Evolutionary conservation across 2,888 invertebrate species (phyloP).

Genomic region (Chorisops tibialis): DNA sequence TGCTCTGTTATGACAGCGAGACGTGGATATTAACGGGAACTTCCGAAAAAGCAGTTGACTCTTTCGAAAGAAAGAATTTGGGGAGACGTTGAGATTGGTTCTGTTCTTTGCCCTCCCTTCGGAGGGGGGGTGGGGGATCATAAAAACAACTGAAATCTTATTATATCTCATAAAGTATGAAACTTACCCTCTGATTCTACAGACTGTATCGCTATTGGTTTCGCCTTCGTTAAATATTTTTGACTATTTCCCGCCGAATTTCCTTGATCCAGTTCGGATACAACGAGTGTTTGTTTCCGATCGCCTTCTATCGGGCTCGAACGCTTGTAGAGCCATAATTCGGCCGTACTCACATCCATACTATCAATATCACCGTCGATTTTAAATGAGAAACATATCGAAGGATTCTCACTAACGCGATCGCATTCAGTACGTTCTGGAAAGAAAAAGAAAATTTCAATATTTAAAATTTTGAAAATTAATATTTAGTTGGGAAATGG

Average conservation of each 20-base stretch:
- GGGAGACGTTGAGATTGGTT: no score
- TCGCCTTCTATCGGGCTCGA: conserved; percentile 20
- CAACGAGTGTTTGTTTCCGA: conserved; percentile 66
- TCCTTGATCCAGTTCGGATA: conserved; percentile 71
- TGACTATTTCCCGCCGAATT: conserved; percentile 55
- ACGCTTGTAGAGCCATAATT: conserved; percentile 75
- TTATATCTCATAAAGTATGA: no score
- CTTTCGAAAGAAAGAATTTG: no score
- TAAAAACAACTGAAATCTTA: no score
- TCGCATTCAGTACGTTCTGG: conserved; percentile 56
- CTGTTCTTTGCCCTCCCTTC: no score
- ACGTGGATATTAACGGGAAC: no score
- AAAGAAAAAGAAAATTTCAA: conserved; percentile 35
- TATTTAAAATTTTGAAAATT: no score
- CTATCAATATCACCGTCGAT: conserved; percentile 71
- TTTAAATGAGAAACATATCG: conserved; percentile 73
- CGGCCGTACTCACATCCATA: conserved; percentile 72
- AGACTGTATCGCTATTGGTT: conserved; percentile 73
- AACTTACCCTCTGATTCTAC: conserved; percentile 63
- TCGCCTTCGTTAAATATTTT: conserved; percentile 72
- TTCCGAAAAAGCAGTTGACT: no score
- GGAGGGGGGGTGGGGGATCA: no score
- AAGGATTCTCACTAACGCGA: conserved; percentile 54
- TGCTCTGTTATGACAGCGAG: no score
- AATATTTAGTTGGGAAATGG: no score